These are phyloP conservation scores for Peromyscus eremicus DNA, from an alignment of 2,797 vertebrate genomes.

Conservation along the genomic window DNA sequence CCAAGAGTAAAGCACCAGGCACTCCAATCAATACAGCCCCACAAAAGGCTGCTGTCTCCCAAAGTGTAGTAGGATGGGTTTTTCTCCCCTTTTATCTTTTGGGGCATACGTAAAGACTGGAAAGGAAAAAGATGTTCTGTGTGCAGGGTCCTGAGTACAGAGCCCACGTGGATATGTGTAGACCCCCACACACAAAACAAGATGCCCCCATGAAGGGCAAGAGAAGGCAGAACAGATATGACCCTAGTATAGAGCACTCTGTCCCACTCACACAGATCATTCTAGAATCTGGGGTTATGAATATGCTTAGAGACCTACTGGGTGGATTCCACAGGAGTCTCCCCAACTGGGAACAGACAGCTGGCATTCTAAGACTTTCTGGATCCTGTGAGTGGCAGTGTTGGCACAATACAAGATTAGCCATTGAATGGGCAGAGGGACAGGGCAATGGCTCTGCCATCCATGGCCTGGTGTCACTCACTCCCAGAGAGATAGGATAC, in stretches of 20 bases:
- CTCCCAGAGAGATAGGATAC: not conserved
- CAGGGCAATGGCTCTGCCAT: not conserved
- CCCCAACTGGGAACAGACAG: not conserved
- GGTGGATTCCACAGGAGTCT: not conserved
- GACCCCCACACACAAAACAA: not conserved
- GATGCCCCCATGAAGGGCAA: not conserved
- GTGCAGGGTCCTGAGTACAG: not conserved
- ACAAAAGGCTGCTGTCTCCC: not conserved
- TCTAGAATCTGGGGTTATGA: not conserved
- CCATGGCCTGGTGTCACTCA: not conserved
- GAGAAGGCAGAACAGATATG: not conserved
- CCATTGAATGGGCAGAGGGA: not conserved
- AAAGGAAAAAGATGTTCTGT: not conserved
- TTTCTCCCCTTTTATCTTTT: not conserved
- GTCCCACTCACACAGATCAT: not conserved
- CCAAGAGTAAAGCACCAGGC: not conserved
- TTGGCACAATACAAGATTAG: accelerated
- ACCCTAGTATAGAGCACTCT: not conserved
- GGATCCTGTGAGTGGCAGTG: not conserved
- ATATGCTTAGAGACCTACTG: not conserved
- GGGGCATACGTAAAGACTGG: not conserved
- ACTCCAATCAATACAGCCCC: not conserved
- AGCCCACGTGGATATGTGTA: accelerated
- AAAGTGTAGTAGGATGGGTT: not conserved
- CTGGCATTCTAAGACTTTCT: not conserved